Base-by-base conservation (phyloP, 2,797 vertebrate genomes). In the Sphaeramia orbicularis region DNA sequence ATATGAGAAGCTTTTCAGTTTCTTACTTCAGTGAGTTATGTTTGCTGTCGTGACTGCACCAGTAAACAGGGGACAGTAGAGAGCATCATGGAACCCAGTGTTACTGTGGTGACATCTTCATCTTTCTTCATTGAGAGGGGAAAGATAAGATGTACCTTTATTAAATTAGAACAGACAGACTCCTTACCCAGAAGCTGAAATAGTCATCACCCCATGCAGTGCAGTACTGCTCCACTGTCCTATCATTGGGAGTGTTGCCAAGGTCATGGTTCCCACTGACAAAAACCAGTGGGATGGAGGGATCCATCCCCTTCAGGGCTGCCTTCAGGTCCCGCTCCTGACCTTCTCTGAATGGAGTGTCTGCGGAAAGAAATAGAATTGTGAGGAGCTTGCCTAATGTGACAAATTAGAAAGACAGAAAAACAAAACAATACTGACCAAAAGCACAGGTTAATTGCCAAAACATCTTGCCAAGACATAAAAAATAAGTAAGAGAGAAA, bases 261-360 rank as follows among this genome's bases (percentile, higher is more conserved):
- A 99, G 68, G 60, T 99, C 98, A 0, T 99, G 98, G 86, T 99
- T 99, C 71, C 98, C 98, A 5, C 97, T 98, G 91, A 98, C 97
- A 0, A 99, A 95, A 24, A 99, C 94, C 55, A 99, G 84, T 0
- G 97, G 98, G 77, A 99, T 96, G 63, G 94, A 91, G 1, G 86
- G 84, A 78, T 96, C 80, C 0, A 93, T 89, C 1, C 57, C 86
- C 51, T 80, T 88, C 69, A 99, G 90, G 35, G 90, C 92, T 0
- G 42, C 86, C 89, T 97, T 97, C 73, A 99, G 88, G 87, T 99
- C 98, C 52, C 48, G 84, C 42, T 95, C 95, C 88, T 99, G 98
- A 4, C 78, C 93, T 55, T 94, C 91, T 80, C 94, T 93, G 92
- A 95, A 99, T 0, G 69, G 88, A 0, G 64, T 94, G 74, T 94